Base-by-base conservation (phyloP, 2,797 vertebrate species). In the Danio tinwini region DNA sequence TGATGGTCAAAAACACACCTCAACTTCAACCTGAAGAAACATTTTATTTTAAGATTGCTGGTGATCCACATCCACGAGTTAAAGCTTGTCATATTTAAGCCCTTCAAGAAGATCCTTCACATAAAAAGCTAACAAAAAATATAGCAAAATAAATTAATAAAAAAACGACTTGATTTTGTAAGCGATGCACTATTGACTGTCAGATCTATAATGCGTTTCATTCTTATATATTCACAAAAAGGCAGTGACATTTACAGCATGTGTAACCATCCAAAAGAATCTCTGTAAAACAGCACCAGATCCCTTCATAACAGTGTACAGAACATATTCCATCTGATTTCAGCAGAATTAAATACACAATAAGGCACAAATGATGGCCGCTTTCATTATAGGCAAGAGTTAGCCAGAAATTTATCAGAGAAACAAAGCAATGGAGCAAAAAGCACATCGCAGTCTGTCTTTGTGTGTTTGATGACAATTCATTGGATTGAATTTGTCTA, bases 41-140 rank as follows among this genome's bases (percentile, higher is more conserved):
- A 10, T 71, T 76, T 76, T 76, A 76, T 58, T 76, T 76, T 47
- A 47, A 67, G 63, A 52, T 47, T 56, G 17, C 29, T 6, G 19
- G 62, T 58, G 74, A 76, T 65, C 19, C 53, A 37, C 71, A 49
- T 49, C 37, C 44, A 55, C 4, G 0, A 59, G 12, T 42, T 44
- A 5, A 53, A 53, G 29, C 37, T 50, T 63, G 75, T 7, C 1
- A 8, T 19, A 29, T 55, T 9, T 17, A 1, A 40, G 11, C 1
- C 11, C 9, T 39, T 12, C 11, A 67, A 45, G 12, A 40, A n/a
- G 37, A 45, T 45, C 12, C 17, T 56, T 56, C 40, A 72, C 53
- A 11, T 72, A 44, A 55, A 56, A 50, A 40, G 17, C 37, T 29
- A 29, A 29, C 29, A 29, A n/a, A n/a, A n/a, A 3, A 17, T 9